phyloP scores from a whole-genome alignment of 2,888 invertebrate species.

The Tuberolachnus salignus region DNA sequence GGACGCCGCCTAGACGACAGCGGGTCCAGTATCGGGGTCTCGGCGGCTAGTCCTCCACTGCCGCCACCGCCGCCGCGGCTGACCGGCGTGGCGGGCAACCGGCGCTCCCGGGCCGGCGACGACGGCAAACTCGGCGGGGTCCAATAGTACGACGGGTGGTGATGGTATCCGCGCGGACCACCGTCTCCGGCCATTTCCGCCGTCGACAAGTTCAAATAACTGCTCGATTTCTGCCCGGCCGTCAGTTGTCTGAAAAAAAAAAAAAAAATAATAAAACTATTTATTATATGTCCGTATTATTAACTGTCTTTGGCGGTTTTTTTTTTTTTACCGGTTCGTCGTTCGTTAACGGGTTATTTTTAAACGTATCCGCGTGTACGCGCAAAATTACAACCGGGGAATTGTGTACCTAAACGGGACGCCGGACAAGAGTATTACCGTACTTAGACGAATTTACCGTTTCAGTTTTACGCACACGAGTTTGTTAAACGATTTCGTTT shows the following conservation, averaged over 20 bases:
- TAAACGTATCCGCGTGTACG: too few species aligned
- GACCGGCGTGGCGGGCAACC: constrained; percentile 50
- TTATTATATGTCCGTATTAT: too few species aligned
- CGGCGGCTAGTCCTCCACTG: constrained; percentile 60
- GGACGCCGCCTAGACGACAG: constrained; percentile 58
- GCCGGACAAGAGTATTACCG: too few species aligned
- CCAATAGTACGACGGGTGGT: constrained; percentile 59
- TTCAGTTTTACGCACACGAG: too few species aligned
- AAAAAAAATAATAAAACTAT: too few species aligned
- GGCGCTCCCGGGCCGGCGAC: constrained; percentile 66
- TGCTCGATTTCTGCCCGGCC: constrained; percentile 70
- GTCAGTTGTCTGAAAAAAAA: constrained; percentile 37
- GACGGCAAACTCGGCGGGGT: constrained; percentile 71
- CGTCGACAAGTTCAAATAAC: constrained; percentile 70
- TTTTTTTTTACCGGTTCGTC: too few species aligned
- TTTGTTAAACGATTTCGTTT: too few species aligned
- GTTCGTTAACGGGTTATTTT: too few species aligned
- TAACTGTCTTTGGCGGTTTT: too few species aligned
- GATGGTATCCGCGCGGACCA: background rate
- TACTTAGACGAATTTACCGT: too few species aligned
- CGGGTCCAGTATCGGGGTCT: constrained; percentile 68
- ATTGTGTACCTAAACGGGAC: too few species aligned
- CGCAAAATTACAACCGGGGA: too few species aligned
- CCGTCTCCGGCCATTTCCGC: constrained; percentile 1
- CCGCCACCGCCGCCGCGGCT: constrained; percentile 17